phyloP scores from a whole-genome alignment of 2,797 vertebrate genomes.

The Crenuchus spilurus region DNA sequence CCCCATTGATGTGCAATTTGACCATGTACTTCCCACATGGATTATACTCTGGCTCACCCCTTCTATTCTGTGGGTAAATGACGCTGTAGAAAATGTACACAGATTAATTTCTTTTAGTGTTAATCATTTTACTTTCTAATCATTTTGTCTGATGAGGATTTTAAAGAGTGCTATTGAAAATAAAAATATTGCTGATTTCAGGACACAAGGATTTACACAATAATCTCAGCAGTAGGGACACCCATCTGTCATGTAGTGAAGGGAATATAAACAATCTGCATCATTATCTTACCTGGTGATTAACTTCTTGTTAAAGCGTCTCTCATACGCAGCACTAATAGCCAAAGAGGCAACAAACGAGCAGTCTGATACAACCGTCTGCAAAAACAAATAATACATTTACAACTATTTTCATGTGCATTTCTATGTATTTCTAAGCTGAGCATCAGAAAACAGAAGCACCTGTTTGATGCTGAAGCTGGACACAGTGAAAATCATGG shows the following conservation, averaged over 20 bases:
- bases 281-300: conserved; percentile 89
- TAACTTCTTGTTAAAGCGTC: conserved; percentile 95
- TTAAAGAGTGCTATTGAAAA: no score
- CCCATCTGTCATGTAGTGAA: background rate
- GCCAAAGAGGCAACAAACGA: conserved; percentile 97
- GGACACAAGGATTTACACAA: background rate
- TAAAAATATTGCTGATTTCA: no score
- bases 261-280: background rate
- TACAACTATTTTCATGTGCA: background rate
- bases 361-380: conserved; percentile 99
- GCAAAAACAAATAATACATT: conserved; percentile 26
- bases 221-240: background rate
- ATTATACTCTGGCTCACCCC: conserved; percentile 95
- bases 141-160: no score
- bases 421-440: background rate
- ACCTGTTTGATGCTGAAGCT: conserved; percentile 99
- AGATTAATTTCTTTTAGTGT: conserved; percentile 2
- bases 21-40: conserved; percentile 99
- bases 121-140: background rate
- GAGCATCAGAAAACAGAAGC: conserved; percentile 34
- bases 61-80: conserved; percentile 97
- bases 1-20: conserved; percentile 97
- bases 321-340: conserved; percentile 96
- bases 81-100: conserved; percentile 76
- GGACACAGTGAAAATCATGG: conserved; percentile 97